Conservation (phyloP, 92 coral and sea anemone species). For the Montipora capitata region DNA sequence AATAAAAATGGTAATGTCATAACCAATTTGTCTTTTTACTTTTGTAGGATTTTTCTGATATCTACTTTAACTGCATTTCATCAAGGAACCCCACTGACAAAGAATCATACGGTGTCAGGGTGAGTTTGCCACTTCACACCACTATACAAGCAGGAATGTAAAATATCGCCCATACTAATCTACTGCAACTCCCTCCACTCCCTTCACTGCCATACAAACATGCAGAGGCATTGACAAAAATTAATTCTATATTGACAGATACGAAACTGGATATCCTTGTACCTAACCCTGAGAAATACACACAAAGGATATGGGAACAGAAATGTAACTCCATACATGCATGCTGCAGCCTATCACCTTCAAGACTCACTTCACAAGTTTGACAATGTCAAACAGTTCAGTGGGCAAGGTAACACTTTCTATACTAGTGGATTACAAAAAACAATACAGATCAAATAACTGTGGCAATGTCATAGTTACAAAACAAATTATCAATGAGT, state of each 20-base stretch:
- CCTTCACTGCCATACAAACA: too few relatives aligned
- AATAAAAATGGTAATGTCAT: too few relatives aligned
- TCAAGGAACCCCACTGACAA: neutral
- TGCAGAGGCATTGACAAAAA: too few relatives aligned
- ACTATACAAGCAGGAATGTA: too few relatives aligned
- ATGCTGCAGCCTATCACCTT: slow-evolving; percentile 73
- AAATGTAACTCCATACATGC: slow-evolving; percentile 81
- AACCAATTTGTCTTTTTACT: too few relatives aligned
- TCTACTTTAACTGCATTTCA: too few relatives aligned
- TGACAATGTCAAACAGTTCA: slow-evolving; percentile 78
- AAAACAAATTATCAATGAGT: neutral
- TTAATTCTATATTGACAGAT: slow-evolving; percentile 55
- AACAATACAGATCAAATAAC: too few relatives aligned
- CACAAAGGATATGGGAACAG: slow-evolving; percentile 73
- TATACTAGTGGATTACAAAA: neutral
- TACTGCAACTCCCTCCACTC: too few relatives aligned
- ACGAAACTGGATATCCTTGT: slow-evolving; percentile 62
- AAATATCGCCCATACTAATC: too few relatives aligned
- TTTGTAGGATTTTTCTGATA: too few relatives aligned
- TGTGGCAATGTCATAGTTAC: neutral
- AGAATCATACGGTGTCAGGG: slow-evolving; percentile 51
- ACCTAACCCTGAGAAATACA: slow-evolving; percentile 57
- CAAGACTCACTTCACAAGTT: slow-evolving; percentile 68
- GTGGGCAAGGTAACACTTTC: slow-evolving; percentile 76
- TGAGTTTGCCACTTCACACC: neutral